Percentiles rank a stretch among this genome's conserved stretches.
phyloP scores from a whole-genome alignment of 1,140 invertebrate genomes.

The Charaxes varanes region DNA sequence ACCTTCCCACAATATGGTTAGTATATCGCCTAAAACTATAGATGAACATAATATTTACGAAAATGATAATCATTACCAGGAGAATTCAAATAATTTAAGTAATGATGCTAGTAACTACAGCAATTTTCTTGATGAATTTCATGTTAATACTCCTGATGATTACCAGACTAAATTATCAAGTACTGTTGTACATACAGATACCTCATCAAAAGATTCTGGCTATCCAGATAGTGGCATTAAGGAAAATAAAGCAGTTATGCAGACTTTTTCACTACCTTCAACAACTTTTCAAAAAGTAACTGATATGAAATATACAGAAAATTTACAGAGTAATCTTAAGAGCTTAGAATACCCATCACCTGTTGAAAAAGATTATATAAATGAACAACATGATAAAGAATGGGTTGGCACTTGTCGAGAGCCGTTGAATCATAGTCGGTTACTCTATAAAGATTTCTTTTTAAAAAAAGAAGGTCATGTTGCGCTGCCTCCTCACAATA shows the following conservation, averaged over 20 bases:
- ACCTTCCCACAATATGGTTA: constrained; percentile 30
- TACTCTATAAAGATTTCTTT: constrained; percentile 65
- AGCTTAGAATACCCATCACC: constrained; percentile 45
- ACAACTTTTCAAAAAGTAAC: constrained; percentile 34
- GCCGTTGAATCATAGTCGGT: constrained; percentile 54
- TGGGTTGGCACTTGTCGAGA: no score
- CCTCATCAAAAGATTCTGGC: constrained; percentile 62
- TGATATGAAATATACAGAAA: constrained; percentile 28
- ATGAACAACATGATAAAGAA: constrained; percentile 34
- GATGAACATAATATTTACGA: constrained; percentile 5
- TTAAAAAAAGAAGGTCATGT: constrained; percentile 55
- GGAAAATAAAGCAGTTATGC: constrained; percentile 41
- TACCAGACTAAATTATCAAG: constrained; percentile 46
- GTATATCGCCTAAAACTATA: constrained; percentile 15
- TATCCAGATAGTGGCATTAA: constrained; percentile 49
- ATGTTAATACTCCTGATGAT: constrained; percentile 24
- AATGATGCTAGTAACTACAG: constrained; percentile 43
- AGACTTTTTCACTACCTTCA: constrained; percentile 43
- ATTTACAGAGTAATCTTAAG: constrained; percentile 41
- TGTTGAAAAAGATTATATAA: constrained; percentile 34
- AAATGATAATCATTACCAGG: constrained; percentile 26
- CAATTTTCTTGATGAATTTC: constrained; percentile 57
- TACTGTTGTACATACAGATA: constrained; percentile 46
- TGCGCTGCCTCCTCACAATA: constrained; percentile 48
- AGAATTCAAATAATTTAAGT: constrained; percentile 22